phyloP scores from a whole-genome alignment of 2,113 vertebrate species.

The Pangasianodon gigas region DNA sequence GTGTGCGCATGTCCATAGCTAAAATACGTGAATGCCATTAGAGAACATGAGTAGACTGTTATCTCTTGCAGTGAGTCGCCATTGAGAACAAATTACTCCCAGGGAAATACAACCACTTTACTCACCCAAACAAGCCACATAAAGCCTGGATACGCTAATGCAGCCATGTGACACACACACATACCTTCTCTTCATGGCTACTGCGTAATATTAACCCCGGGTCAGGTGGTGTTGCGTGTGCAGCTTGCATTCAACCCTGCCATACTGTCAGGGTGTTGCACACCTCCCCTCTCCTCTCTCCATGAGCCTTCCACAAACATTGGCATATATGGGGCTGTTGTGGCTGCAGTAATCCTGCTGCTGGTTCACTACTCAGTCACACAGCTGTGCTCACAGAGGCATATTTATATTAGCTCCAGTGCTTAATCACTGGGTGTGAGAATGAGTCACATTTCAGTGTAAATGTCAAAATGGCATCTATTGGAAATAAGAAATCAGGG shows the following conservation, averaged over 20 bases:
- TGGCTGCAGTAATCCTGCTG: conserved; percentile 22
- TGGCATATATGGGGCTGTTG: conserved; percentile 66
- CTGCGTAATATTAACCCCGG: conserved; percentile 34
- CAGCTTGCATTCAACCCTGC: conserved; percentile 58
- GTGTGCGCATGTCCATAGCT: not conserved
- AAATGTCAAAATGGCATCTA: conserved; percentile 5
- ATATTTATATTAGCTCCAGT: not conserved
- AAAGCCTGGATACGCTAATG: conserved; percentile 30
- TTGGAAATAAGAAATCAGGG: not conserved
- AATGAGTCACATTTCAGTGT: conserved; percentile 15
- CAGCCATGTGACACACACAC: conserved; percentile 17
- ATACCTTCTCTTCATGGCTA: not conserved
- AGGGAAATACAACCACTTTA: conserved; percentile 30
- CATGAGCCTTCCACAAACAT: conserved; percentile 68
- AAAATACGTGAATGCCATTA: not conserved
- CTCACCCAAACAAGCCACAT: conserved; percentile 45
- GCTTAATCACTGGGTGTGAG: conserved; percentile 21
- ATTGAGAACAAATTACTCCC: conserved; percentile 33
- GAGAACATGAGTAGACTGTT: conserved; percentile 1
- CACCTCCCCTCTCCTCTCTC: conserved; percentile 52
- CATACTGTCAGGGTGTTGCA: conserved; percentile 53
- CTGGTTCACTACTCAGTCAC: conserved; percentile 1
- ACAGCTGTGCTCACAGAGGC: conserved; percentile 17
- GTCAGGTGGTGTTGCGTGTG: conserved; percentile 42
- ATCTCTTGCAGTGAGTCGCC: not conserved